Conservation (phyloP, 2,797 vertebrate species). For the Hippopotamyrus pictus region DNA sequence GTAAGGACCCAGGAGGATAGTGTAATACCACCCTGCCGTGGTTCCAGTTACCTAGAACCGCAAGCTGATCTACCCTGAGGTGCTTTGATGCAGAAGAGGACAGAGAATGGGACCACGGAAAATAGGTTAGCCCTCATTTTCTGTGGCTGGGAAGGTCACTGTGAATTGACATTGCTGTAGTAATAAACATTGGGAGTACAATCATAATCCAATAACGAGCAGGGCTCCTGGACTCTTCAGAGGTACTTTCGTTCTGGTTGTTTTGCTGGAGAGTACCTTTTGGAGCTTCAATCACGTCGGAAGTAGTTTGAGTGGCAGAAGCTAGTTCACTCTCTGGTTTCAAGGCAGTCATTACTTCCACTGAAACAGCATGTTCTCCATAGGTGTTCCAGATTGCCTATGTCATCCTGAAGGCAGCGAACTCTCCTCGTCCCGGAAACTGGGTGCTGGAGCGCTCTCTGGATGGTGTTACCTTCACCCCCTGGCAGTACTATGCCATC, state of each 20-base stretch:
- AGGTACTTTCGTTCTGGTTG: not conserved
- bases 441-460: constrained; percentile 90
- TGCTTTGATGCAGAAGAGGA: constrained; percentile 23
- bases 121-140: not conserved
- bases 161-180: not conserved
- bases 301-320: not conserved
- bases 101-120: constrained; percentile 28
- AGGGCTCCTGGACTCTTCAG: not conserved
- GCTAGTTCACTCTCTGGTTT: not conserved
- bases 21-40: constrained; percentile 18
- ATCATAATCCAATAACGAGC: not conserved
- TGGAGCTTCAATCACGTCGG: not conserved
- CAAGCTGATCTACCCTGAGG: constrained; percentile 17
- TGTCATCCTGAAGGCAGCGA: constrained; percentile 89
- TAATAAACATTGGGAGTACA: not conserved
- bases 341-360: not conserved
- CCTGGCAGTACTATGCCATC: constrained; percentile 94
- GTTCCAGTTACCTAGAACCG: constrained; percentile 17
- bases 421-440: constrained; percentile 87
- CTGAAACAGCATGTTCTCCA: not conserved
- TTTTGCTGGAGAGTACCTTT: not conserved
- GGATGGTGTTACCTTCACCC: constrained; percentile 73
- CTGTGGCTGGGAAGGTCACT: not conserved
- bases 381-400: constrained; percentile 95
- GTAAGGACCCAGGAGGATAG: not conserved